phyloP scores from a whole-genome alignment of 2,113 vertebrate species.

The Eulacestoma nigropectus region DNA sequence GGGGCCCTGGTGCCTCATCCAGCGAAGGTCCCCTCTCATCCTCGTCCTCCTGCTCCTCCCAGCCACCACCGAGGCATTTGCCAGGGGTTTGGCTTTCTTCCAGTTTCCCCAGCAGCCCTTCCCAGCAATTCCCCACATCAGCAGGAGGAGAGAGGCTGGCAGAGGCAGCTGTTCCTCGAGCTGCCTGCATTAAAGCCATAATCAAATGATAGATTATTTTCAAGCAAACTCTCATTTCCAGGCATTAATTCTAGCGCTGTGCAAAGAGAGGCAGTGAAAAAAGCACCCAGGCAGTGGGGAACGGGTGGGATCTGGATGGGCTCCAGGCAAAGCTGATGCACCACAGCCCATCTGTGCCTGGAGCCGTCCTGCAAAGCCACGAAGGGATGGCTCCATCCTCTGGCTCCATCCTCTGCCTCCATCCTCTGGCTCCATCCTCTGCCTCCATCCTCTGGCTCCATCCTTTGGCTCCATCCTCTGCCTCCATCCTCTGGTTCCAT shows the following conservation, averaged over 20 bases:
- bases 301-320: background rate
- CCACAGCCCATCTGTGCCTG: background rate
- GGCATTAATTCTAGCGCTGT: conserved; percentile 5
- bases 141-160: background rate
- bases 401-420: background rate
- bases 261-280: background rate
- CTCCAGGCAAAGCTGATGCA: background rate
- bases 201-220: conserved; percentile 50
- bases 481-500: background rate
- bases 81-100: background rate
- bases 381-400: background rate
- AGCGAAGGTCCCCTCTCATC: background rate
- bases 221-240: conserved; percentile 19
- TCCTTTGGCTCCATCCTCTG: too few species aligned
- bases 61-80: background rate
- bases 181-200: conserved; percentile 10
- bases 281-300: background rate
- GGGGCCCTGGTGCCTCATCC: background rate
- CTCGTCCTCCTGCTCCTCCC: background rate
- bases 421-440: too few species aligned
- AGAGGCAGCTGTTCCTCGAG: conserved; percentile 30
- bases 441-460: too few species aligned
- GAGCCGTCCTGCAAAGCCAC: background rate
- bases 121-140: background rate
- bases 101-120: background rate